A percentile compares a stretch with the other conserved stretches of the same genome.
Conservation (phyloP, 2,888 invertebrate species). For the Dasypolia templi region DNA sequence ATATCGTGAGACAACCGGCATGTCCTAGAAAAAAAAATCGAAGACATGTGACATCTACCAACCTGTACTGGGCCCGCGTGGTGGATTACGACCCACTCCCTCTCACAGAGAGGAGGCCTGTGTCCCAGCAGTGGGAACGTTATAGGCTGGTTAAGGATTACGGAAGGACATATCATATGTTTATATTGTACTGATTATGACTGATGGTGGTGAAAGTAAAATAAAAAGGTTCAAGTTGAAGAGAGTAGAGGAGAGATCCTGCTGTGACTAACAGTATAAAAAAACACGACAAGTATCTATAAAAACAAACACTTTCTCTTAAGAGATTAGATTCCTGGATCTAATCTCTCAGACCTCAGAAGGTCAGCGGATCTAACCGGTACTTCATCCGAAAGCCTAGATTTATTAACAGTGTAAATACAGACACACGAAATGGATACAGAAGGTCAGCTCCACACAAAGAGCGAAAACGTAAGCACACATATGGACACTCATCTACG, state of each 20-base stretch:
- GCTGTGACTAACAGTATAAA: not conserved
- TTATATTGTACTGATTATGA: not conserved
- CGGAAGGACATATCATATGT: not conserved
- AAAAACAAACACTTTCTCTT: slow-evolving; percentile 49
- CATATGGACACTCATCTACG: not conserved
- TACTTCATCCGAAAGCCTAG: slow-evolving; percentile 23
- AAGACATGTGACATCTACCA: too few species aligned
- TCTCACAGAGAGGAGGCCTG: too few species aligned
- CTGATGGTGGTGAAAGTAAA: slow-evolving; percentile 31
- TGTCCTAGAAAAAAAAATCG: too few species aligned
- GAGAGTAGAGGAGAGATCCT: slow-evolving; percentile 23
- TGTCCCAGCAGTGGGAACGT: too few species aligned
- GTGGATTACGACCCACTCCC: too few species aligned
- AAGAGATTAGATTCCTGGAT: slow-evolving; percentile 6
- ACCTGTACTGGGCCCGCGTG: too few species aligned
- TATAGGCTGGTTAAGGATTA: too few species aligned
- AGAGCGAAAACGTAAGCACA: not conserved
- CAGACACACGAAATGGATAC: not conserved
- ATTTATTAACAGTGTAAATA: slow-evolving; percentile 27
- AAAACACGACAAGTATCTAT: slow-evolving; percentile 22
- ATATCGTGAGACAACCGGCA: too few species aligned
- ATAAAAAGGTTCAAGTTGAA: not conserved
- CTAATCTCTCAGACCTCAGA: too few species aligned
- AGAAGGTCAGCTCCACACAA: not conserved
- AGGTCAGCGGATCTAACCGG: slow-evolving; percentile 23